Conservation (phyloP, 2,113 vertebrate genomes). For the Larimichthys polyactis region DNA sequence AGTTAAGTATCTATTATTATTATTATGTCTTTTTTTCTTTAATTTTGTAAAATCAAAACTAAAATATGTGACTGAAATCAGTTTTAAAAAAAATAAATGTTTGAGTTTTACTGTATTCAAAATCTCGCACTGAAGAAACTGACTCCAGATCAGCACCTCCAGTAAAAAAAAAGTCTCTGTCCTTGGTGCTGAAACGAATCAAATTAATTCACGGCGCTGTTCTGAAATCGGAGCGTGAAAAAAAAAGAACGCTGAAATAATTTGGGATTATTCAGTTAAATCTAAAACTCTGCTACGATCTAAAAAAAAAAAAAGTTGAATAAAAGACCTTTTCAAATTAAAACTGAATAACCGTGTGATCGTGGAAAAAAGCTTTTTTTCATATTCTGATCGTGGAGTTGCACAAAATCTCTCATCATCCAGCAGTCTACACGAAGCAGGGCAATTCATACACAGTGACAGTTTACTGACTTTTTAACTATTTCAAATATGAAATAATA, state of each 20-base stretch:
- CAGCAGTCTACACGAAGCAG: background rate
- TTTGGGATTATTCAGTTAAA: background rate
- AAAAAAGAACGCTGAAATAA: background rate
- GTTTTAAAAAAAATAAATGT: background rate
- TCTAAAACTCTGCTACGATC: fast-evolving
- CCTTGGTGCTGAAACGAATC: constrained; percentile 84
- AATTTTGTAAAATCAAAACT: no score
- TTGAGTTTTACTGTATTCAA: background rate
- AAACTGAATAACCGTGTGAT: background rate
- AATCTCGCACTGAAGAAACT: background rate
- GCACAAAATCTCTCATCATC: background rate
- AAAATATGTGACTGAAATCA: background rate
- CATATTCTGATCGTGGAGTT: background rate
- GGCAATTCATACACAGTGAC: background rate
- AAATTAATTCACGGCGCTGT: background rate
- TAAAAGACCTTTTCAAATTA: background rate
- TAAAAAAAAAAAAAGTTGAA: fast-evolving
- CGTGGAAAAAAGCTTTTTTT: fast-evolving
- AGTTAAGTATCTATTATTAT: background rate
- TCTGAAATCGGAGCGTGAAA: background rate
- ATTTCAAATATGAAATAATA: background rate
- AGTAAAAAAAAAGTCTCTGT: constrained; percentile 63
- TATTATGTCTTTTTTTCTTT: background rate
- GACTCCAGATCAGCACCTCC: constrained; percentile 1
- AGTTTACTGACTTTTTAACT: background rate